Base-by-base conservation (phyloP, 2,888 invertebrate species). In the Drosophila maculinotata region DNA sequence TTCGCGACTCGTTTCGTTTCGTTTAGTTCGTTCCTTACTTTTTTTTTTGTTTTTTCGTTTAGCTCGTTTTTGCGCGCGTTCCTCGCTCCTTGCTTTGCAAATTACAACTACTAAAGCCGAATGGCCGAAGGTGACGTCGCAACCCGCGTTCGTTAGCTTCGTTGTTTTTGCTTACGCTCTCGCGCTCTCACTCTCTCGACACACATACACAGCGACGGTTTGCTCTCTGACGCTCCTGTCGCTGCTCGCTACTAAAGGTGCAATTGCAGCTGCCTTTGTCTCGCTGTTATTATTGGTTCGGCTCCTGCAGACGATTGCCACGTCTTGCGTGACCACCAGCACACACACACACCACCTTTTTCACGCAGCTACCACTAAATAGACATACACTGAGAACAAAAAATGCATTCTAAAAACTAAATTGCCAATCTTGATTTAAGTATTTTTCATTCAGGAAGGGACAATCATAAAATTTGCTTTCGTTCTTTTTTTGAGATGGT, bases 181-280 rank as follows among this genome's bases (percentile, higher is more conserved):
- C 54, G 39, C 59, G 53, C 10, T 45, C 9, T 31, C 3, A 2
- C 6, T 30, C 52, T 30, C 36, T 47, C 30, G 20, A 14, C 36
- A 33, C 23, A 35, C 15, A 51, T 26, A 25, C 26, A 23, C 20
- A 4, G 15, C 17, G 31, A 25, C 7, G 15, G 17, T 23, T 35
- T 44, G 48, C 57, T 41, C 53, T 66, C 45, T 41, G 15, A 7
- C 56, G 31, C 48, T 57, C 58, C 54, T 66, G 47, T 20, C 42
- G 14, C 45, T 36, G 36, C 28, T 17, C 48, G 14, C 49, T 14
- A 52, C 72, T 65, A 82, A 83, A 85, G 88, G 86, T 87, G 87
- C 82, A 83, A 87, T 82, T 85, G 83, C 89, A 88, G 89, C 89
- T 87, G 84, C 86, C 79, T 79, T 75, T 79, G 70, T 75, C 60